Evolutionary conservation across 1,140 invertebrate species (phyloP), one percentile per base, ranked within the genome.

Genomic region (Muscidifurax raptorellus): DNA sequence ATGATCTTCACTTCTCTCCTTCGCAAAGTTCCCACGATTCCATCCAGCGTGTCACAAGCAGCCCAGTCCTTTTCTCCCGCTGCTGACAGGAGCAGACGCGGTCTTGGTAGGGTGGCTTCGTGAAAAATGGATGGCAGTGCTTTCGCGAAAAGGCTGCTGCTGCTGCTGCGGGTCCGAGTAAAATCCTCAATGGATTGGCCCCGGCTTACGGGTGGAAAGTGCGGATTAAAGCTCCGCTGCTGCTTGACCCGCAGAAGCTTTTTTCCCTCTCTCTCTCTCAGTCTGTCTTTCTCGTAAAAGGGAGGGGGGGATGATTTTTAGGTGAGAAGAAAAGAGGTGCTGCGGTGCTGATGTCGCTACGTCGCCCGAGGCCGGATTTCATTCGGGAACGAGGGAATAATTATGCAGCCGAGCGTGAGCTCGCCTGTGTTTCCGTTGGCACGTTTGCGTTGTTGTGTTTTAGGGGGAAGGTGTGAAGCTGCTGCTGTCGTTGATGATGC

Each of bases 251-350:
- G 67, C 13, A 69, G 67, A 28, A 69, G 67, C 27, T 25, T 67
- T 52, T n/a, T 52, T 52, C 18, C 47, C 5, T 52, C 44, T 47
- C 44, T 22, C 32, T 36, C 32, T 36, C 36, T 36, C 36, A n/a
- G n/a, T 40, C 36, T 40, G 0, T 59, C 7, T 59, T 6, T 59
- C 15, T 59, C 52, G 18, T 59, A 59, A 59, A 59, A 3, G 18
- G 13, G 15, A 47, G 12, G 44, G 6, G 52, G 22, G 67, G 36
- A 59, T 66, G 83, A 75, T 86, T 85, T 40, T 59, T 59, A 59
- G 52, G 52, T n/a, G 52, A 59, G 52, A 59, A 59, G 52, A 59
- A n/a, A n/a, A 22, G 52, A 59, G 52, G 52, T 18, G 52, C 52
- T 4, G 15, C 18, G 52, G 52, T 59, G 52, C 7, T n/a, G 52